Evolutionary conservation across 2,113 vertebrate species (phyloP).

Genomic region (Amphiprion percula): DNA sequence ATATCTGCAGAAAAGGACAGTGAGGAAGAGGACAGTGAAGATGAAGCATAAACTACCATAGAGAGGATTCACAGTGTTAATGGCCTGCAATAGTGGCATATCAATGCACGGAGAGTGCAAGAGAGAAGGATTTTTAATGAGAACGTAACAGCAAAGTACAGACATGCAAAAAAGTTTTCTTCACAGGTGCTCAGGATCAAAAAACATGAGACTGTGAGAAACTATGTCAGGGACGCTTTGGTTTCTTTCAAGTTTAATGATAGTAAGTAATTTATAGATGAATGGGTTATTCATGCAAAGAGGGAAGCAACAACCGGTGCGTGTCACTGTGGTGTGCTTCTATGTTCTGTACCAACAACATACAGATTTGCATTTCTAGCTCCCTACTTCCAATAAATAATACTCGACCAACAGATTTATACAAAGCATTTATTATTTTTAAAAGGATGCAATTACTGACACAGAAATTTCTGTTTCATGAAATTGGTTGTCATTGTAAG

Average conservation of each 20-base stretch:
- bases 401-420: no score
- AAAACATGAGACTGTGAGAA: not conserved
- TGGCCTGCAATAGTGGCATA: no score
- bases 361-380: not conserved
- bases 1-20: no score
- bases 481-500: no score
- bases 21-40: no score
- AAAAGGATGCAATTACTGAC: not conserved
- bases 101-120: no score
- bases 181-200: slow-evolving; percentile 13
- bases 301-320: not conserved
- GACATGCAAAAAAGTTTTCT: not conserved
- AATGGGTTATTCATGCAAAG: not conserved
- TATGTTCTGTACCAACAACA: not conserved
- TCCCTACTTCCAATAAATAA: not conserved
- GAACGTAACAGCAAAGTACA: not conserved
- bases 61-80: no score
- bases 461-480: not conserved
- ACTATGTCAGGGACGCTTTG: not conserved
- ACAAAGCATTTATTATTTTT: not conserved
- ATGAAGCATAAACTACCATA: no score
- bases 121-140: not conserved
- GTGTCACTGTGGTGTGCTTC: not conserved
- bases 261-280: not conserved
- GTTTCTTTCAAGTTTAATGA: slow-evolving; percentile 31